Percentiles rank a stretch among this genome's conserved stretches.
phyloP scores from a whole-genome alignment of 2,888 invertebrate genomes.

The Metalampra italica region DNA sequence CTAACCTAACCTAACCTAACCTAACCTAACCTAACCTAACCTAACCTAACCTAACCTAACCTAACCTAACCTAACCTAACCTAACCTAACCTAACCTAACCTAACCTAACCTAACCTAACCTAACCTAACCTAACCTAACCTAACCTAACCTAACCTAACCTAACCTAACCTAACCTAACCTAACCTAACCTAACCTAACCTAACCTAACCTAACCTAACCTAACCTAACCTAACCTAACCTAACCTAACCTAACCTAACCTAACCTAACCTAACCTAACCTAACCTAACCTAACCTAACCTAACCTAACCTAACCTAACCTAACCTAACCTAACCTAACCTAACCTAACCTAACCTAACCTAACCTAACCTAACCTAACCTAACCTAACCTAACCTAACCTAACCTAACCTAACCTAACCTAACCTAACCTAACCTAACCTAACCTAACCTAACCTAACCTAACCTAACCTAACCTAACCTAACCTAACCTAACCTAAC shows the following conservation, averaged over 20 bases:
- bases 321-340: conserved; percentile 15
- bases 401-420: conserved; percentile 9
- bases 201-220: conserved; percentile 18
- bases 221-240: conserved; percentile 22
- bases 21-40: conserved; percentile 18
- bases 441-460: conserved; percentile 13
- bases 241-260: conserved; percentile 20
- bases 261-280: conserved; percentile 18
- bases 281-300: conserved; percentile 16
- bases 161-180: conserved; percentile 21
- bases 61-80: conserved; percentile 15
- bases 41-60: conserved; percentile 16
- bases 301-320: conserved; percentile 14
- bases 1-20: conserved; percentile 12
- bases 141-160: conserved; percentile 22
- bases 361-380: conserved; percentile 16
- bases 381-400: conserved; percentile 13
- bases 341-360: conserved; percentile 18
- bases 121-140: conserved; percentile 14
- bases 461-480: conserved; percentile 7
- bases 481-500: conserved; percentile 10
- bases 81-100: conserved; percentile 13
- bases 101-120: conserved; percentile 4
- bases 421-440: conserved; percentile 14
- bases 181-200: conserved; percentile 16